These are phyloP conservation scores for Diarsia rubi DNA, from an alignment of 2,888 invertebrate genomes.

Conservation along the genomic window DNA sequence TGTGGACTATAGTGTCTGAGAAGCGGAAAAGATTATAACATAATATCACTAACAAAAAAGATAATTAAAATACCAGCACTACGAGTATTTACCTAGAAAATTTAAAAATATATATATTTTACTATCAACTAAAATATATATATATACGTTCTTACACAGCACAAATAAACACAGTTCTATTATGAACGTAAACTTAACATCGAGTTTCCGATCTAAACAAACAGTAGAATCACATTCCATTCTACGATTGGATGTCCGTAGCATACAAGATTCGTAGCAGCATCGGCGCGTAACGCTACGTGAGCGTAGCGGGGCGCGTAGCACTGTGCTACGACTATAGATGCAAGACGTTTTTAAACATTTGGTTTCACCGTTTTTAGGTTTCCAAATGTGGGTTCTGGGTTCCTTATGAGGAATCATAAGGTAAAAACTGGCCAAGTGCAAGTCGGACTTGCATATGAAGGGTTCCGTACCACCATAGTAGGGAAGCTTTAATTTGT, in stretches of 20 bases:
- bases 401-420: too few species aligned
- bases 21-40: too few species aligned
- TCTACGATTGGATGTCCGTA: constrained; percentile 62
- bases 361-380: too few species aligned
- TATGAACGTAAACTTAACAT: constrained; percentile 47
- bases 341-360: too few species aligned
- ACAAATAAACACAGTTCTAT: constrained; percentile 27
- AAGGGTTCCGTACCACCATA: too few species aligned
- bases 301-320: constrained; percentile 48
- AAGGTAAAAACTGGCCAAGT: too few species aligned
- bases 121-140: too few species aligned
- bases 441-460: too few species aligned
- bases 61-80: neutral
- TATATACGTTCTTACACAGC: constrained; percentile 1
- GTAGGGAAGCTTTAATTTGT: too few species aligned
- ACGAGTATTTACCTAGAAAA: neutral
- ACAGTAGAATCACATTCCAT: constrained; percentile 57
- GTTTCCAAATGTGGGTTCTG: too few species aligned
- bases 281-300: constrained; percentile 54
- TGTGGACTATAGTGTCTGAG: too few species aligned
- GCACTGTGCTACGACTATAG: constrained; percentile 30
- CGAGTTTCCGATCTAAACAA: constrained; percentile 38
- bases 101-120: neutral
- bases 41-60: neutral
- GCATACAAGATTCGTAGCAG: constrained; percentile 61